Evolutionary conservation across 2,113 vertebrate species (phyloP).

Genomic region (Leucopternis melanops): DNA sequence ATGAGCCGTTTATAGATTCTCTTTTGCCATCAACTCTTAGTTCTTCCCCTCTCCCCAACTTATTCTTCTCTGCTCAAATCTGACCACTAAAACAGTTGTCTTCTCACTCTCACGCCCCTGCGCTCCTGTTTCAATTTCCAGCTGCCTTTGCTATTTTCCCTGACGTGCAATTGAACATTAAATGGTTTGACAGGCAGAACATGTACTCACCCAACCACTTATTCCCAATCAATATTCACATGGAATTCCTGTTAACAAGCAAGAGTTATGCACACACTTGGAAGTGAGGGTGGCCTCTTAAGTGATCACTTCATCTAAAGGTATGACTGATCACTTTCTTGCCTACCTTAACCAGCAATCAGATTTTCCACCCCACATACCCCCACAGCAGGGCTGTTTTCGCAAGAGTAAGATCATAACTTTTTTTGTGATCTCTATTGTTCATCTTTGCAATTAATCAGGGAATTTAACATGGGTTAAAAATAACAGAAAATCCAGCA

Average conservation of each 20-base stretch:
- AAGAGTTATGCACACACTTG: not conserved
- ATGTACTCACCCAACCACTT: not conserved
- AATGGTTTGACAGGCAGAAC: slow-evolving; percentile 30
- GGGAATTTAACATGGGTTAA: not conserved
- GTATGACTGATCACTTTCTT: not conserved
- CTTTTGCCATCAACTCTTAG: not conserved
- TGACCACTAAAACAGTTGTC: not conserved
- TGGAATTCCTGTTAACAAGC: slow-evolving; percentile 29
- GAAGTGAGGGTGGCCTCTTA: not conserved
- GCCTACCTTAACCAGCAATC: not conserved
- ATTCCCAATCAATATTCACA: slow-evolving; percentile 5
- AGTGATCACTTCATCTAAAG: not conserved
- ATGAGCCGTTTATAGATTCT: not conserved
- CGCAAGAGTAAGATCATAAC: not conserved
- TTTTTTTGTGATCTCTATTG: not conserved
- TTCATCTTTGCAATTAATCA: not conserved
- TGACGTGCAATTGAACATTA: slow-evolving; percentile 10
- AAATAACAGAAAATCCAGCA: not conserved
- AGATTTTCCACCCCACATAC: not conserved
- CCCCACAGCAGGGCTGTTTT: not conserved
- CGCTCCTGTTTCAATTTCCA: not conserved
- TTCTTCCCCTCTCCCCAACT: not conserved
- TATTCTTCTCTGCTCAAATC: not conserved
- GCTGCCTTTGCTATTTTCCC: not conserved
- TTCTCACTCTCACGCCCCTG: accelerated